Evolutionary conservation across 2,888 invertebrate species (phyloP).

Genomic region (Drosophila paracracens): DNA sequence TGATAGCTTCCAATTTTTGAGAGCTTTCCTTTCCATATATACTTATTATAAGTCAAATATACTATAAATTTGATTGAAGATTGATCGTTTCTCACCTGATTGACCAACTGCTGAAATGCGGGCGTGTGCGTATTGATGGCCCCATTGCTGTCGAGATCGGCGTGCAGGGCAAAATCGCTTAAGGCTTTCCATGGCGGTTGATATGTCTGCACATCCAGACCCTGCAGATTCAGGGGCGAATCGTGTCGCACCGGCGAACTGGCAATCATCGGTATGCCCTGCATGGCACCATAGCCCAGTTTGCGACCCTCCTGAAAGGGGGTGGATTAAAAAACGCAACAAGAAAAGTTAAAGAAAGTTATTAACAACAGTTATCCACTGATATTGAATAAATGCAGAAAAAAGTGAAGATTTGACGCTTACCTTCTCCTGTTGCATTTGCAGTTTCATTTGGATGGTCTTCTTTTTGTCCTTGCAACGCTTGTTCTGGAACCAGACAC

Average conservation of each 20-base stretch:
- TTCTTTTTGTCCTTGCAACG: conserved; percentile 99
- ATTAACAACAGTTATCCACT: background rate
- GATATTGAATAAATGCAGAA: background rate
- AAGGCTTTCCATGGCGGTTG: conserved; percentile 99
- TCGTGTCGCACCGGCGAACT: conserved; percentile 96
- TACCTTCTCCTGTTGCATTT: conserved; percentile 99
- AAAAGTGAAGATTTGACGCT: background rate
- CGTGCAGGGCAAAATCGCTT: conserved; percentile 97
- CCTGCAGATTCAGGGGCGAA: conserved; percentile 93
- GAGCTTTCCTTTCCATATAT: too few species aligned
- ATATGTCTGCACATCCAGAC: conserved; percentile 95
- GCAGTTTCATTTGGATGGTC: conserved; percentile 97
- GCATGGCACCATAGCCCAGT: conserved; percentile 96
- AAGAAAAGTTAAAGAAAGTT: background rate
- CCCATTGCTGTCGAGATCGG: conserved; percentile 91
- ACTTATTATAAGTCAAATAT: too few species aligned
- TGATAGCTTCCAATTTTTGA: too few species aligned
- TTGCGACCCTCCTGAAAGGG: conserved; percentile 94
- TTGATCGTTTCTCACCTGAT: conserved; percentile 89
- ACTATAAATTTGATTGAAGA: background rate
- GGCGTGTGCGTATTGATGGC: conserved; percentile 94
- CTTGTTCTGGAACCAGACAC: conserved; percentile 99
- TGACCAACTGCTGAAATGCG: conserved; percentile 98
- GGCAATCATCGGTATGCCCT: conserved; percentile 99
- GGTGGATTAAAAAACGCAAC: background rate